Evolutionary conservation across 2,888 invertebrate genomes (phyloP).

Genomic region (Scaptomyza cyrtandrae): DNA sequence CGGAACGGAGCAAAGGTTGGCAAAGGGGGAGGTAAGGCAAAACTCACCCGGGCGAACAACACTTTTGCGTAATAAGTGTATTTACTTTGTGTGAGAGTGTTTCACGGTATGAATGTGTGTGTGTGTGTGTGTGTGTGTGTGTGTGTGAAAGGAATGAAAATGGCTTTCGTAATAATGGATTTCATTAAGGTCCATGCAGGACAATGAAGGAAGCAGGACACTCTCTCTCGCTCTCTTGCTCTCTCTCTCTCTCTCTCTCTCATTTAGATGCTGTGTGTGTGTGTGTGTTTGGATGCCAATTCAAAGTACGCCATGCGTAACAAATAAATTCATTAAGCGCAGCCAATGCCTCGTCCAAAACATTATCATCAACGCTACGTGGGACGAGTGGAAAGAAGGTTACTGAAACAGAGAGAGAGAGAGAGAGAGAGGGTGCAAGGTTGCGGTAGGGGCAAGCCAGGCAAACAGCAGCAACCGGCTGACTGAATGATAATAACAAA

Average conservation of each 20-base stretch:
- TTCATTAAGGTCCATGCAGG: constrained; percentile 77
- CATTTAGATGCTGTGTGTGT: constrained; percentile 46
- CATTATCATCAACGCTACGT: constrained; percentile 71
- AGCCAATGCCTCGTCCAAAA: constrained; percentile 74
- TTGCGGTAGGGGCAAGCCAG: neutral
- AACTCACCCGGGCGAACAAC: constrained; percentile 58
- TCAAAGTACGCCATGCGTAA: constrained; percentile 81
- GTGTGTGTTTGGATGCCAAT: constrained; percentile 65
- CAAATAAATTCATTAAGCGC: constrained; percentile 81
- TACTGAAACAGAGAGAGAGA: constrained; percentile 3
- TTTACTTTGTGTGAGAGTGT: constrained; percentile 65
- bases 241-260: neutral
- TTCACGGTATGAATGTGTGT: constrained; percentile 28
- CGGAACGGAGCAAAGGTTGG: neutral
- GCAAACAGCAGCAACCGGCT: constrained; percentile 53
- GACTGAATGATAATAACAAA: constrained; percentile 78
- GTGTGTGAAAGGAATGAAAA: constrained; percentile 64
- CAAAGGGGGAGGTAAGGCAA: constrained; percentile 3
- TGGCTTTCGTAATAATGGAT: constrained; percentile 80
- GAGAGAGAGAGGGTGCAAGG: constrained; percentile 11
- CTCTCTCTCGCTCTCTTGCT: no score
- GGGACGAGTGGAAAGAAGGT: neutral
- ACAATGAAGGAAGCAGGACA: constrained; percentile 59
- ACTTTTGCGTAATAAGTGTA: constrained; percentile 81
- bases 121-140: constrained; percentile 20